Conservation (phyloP, 2,888 invertebrate species). For the Operophtera brumata region DNA sequence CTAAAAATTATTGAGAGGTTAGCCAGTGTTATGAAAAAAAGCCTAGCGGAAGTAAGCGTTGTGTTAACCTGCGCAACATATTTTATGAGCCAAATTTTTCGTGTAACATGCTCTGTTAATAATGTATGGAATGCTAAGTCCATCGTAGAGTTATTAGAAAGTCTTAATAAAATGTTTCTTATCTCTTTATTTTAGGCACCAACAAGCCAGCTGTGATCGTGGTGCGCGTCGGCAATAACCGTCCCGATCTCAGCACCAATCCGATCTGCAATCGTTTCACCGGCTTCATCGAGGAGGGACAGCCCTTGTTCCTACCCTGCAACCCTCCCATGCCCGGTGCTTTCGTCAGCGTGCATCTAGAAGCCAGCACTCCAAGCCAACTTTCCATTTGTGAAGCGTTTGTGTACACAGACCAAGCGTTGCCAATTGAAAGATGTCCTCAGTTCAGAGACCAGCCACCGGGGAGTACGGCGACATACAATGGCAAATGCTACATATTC, state of each 20-base stretch:
- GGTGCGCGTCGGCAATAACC: constrained; percentile 94
- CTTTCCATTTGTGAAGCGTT: constrained; percentile 96
- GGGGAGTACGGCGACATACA: constrained; percentile 95
- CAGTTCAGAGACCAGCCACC: constrained; percentile 96
- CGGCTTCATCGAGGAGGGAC: constrained; percentile 92
- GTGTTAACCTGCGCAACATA: too few species aligned
- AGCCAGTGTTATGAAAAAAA: too few species aligned
- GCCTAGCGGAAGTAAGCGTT: too few species aligned
- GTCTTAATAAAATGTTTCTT: too few species aligned
- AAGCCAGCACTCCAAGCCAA: constrained; percentile 86
- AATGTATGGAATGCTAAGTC: too few species aligned
- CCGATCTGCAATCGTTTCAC: constrained; percentile 95
- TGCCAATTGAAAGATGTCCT: constrained; percentile 95
- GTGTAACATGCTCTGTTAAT: too few species aligned
- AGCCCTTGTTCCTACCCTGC: constrained; percentile 94
- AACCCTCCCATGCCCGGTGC: constrained; percentile 98
- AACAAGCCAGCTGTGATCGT: constrained; percentile 91
- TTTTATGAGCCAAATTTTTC: too few species aligned
- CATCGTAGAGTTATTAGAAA: too few species aligned
- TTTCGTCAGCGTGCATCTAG: constrained; percentile 94
- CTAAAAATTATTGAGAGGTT: too few species aligned
- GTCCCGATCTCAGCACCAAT: constrained; percentile 94
- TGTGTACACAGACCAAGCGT: constrained; percentile 94
- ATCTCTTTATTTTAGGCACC: constrained; percentile 75
- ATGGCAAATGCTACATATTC: constrained; percentile 97